A percentile compares a stretch with the other conserved stretches of the same genome.
phyloP scores from a whole-genome alignment of 2,113 vertebrate genomes.

The Istiophorus platypterus region DNA sequence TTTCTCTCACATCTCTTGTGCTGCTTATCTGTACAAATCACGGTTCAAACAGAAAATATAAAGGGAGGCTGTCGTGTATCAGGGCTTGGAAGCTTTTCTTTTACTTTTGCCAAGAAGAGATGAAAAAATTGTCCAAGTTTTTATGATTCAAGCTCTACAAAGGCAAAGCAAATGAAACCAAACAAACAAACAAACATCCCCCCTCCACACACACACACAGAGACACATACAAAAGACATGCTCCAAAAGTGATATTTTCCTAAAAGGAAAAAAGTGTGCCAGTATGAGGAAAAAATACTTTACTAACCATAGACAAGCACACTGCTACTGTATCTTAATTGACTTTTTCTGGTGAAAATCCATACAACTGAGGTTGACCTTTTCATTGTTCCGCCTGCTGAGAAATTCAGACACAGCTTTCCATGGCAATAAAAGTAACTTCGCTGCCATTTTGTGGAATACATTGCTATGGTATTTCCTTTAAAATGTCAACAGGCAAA shows the following conservation, averaged over 20 bases:
- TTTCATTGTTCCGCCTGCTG: conserved; percentile 54
- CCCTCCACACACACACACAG: too few relatives aligned
- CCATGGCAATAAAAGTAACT: conserved; percentile 60
- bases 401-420: conserved; percentile 54
- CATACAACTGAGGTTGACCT: conserved; percentile 69
- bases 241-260: background rate
- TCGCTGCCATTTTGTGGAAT: conserved; percentile 56
- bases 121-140: background rate
- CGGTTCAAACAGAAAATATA: conserved; percentile 1
- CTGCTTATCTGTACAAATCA: conserved; percentile 7
- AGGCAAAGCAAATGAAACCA: background rate
- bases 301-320: conserved; percentile 40
- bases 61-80: background rate
- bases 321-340: conserved; percentile 35
- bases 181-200: too few relatives aligned
- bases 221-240: too few relatives aligned
- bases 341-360: conserved; percentile 60
- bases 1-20: background rate
- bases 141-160: background rate
- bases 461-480: conserved; percentile 57
- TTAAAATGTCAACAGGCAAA: conserved; percentile 76
- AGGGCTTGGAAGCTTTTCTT: background rate
- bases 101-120: background rate
- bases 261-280: conserved; percentile 11
- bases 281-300: background rate